These are phyloP conservation scores for Eulacestoma nigropectus DNA, from an alignment of 2,113 vertebrate genomes.

Conservation along the genomic window DNA sequence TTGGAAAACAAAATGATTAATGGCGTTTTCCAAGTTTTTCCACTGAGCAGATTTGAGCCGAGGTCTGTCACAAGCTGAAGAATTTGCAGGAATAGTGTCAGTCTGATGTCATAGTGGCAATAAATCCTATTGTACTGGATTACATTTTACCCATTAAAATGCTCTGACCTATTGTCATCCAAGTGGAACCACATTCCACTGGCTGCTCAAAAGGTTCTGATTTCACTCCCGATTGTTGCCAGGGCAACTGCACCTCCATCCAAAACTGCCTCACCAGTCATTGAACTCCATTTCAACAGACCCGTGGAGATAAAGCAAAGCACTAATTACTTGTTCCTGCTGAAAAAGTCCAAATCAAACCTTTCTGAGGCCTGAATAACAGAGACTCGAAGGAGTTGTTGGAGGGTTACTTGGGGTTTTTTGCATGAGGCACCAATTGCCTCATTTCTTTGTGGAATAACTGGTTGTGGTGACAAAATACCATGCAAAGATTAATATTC, in stretches of 20 bases:
- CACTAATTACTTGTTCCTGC: background rate
- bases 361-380: background rate
- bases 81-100: slow-evolving; percentile 14
- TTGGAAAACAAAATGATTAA: slow-evolving; percentile 39
- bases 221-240: slow-evolving; percentile 57
- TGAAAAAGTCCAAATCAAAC: background rate
- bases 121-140: slow-evolving; percentile 48
- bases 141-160: slow-evolving; percentile 3
- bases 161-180: slow-evolving; percentile 32
- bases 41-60: background rate
- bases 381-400: background rate
- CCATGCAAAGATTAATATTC: background rate
- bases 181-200: slow-evolving; percentile 59
- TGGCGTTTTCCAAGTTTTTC: background rate
- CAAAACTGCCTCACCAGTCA: slow-evolving; percentile 9
- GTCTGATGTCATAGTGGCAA: background rate
- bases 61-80: background rate
- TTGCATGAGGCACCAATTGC: background rate
- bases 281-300: background rate
- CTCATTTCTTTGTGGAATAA: background rate
- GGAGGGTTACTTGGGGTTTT: background rate
- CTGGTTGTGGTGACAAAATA: slow-evolving; percentile 4
- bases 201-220: slow-evolving; percentile 50
- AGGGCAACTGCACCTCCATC: slow-evolving; percentile 37
- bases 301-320: background rate